These are phyloP conservation scores for Leptinotarsa juncta DNA, from an alignment of 2,888 invertebrate species.

Conservation along the genomic window DNA sequence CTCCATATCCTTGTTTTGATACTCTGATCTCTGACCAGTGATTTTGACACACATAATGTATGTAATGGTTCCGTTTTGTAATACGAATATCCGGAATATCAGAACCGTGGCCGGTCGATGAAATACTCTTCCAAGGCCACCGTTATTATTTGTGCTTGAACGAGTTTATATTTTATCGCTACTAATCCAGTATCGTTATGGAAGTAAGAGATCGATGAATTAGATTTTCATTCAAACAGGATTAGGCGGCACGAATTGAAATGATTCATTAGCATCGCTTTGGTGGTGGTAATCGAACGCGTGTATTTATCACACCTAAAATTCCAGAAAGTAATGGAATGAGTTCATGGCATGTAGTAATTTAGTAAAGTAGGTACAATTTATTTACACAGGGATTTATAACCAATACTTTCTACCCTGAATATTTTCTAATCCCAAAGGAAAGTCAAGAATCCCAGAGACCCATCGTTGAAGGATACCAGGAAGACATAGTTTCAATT, in stretches of 20 bases:
- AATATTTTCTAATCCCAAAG: too few species aligned
- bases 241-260: not conserved
- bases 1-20: conserved; percentile 29
- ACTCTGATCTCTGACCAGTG: conserved; percentile 15
- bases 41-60: conserved; percentile 36
- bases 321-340: not conserved
- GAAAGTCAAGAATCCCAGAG: too few species aligned
- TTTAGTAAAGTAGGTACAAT: too few species aligned
- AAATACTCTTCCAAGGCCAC: conserved; percentile 34
- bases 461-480: too few species aligned
- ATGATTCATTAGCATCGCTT: not conserved
- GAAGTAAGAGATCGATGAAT: conserved; percentile 3
- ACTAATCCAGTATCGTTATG: conserved; percentile 5
- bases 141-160: conserved; percentile 33
- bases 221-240: not conserved
- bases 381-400: too few species aligned
- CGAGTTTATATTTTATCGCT: conserved; percentile 29
- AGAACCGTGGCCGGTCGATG: conserved; percentile 25
- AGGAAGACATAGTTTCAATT: too few species aligned
- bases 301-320: not conserved
- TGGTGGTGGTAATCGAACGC: not conserved
- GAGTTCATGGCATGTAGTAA: too few species aligned
- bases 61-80: conserved; percentile 41
- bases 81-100: conserved; percentile 21
- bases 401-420: too few species aligned